phyloP scores from a whole-genome alignment of 92 coral and sea anemone genomes.

The Epizoanthus stellaris region DNA sequence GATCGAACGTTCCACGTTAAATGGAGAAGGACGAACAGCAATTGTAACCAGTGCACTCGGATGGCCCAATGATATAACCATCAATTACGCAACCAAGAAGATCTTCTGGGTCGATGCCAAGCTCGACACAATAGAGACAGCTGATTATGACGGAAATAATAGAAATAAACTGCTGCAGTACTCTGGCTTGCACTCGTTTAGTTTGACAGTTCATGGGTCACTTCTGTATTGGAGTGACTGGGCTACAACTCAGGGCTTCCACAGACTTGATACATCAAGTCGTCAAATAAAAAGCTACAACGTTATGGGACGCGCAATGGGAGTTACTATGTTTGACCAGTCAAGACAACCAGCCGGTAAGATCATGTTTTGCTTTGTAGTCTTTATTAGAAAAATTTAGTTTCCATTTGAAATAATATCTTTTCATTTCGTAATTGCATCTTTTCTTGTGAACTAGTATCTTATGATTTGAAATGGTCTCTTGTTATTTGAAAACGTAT shows the following conservation, averaged over 20 bases:
- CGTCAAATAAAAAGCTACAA: neutral
- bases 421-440: too few species aligned
- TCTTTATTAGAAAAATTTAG: too few species aligned
- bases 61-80: conserved; percentile 67
- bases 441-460: too few species aligned
- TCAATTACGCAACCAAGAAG: conserved; percentile 41
- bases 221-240: conserved; percentile 59
- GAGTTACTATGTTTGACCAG: conserved; percentile 12
- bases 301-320: conserved; percentile 2
- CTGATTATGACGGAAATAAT: conserved; percentile 60
- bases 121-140: conserved; percentile 57
- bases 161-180: conserved; percentile 35
- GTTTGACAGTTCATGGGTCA: conserved; percentile 19
- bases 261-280: neutral
- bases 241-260: neutral
- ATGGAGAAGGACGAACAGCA: conserved; percentile 50
- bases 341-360: conserved; percentile 16
- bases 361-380: neutral
- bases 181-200: conserved; percentile 40
- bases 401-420: too few species aligned
- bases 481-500: too few species aligned
- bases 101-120: conserved; percentile 67
- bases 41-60: conserved; percentile 37
- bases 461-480: too few species aligned
- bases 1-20: conserved; percentile 52